Evolutionary conservation across 2,888 invertebrate species (phyloP).

Genomic region (Alloplasta piceator): DNA sequence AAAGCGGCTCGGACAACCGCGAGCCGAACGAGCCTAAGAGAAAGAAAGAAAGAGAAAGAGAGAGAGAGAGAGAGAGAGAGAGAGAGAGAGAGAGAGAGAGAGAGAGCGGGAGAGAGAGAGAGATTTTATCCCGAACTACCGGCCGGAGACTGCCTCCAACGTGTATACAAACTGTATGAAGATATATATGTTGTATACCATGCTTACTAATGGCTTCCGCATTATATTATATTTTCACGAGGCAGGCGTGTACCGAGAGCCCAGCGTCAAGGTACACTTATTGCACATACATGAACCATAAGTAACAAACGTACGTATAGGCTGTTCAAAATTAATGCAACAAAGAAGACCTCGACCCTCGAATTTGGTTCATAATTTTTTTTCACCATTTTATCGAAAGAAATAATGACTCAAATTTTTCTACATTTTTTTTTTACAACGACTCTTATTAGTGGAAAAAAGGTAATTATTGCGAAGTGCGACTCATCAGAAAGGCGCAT

Average conservation of each 20-base stretch:
- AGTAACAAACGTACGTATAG: background rate
- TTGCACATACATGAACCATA: conserved; percentile 20
- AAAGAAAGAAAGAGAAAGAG: too few species aligned
- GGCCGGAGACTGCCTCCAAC: background rate
- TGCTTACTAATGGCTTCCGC: conserved; percentile 62
- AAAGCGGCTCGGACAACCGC: conserved; percentile 47
- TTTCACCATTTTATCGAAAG: too few species aligned
- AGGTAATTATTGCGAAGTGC: too few species aligned
- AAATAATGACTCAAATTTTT: too few species aligned
- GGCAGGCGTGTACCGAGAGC: conserved; percentile 54
- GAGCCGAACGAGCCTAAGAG: background rate
- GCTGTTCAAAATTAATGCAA: background rate
- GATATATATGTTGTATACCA: conserved; percentile 7
- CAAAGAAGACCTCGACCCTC: background rate
- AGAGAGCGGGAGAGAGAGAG: too few species aligned
- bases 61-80: too few species aligned
- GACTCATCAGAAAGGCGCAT: too few species aligned
- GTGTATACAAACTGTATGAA: background rate
- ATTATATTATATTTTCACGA: conserved; percentile 62
- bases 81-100: too few species aligned
- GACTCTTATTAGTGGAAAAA: too few species aligned
- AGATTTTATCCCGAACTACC: too few species aligned
- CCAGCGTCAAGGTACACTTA: conserved; percentile 58
- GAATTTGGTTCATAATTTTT: background rate
- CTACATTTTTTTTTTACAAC: too few species aligned